Evolutionary conservation across 2,797 vertebrate species (phyloP).

Genomic region (Linurgus olivaceus): DNA sequence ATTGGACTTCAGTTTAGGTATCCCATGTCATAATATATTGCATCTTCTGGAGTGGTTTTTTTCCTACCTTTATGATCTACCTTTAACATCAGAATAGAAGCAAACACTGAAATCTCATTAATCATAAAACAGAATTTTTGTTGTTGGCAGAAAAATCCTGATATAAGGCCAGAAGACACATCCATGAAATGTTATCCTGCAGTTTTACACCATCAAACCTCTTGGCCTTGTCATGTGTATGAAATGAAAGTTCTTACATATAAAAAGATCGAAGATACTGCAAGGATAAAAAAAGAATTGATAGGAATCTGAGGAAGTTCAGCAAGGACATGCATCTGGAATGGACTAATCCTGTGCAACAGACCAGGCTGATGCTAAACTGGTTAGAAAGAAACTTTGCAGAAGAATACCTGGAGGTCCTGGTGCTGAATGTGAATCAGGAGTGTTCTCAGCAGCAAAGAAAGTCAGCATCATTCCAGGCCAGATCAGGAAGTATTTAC

Average conservation of each 20-base stretch:
- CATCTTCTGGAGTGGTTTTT: not conserved
- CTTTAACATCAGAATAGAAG: not conserved
- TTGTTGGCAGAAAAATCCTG: not conserved
- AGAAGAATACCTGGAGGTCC: not conserved
- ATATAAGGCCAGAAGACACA: not conserved
- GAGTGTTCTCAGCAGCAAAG: not conserved
- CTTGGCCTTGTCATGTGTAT: not conserved
- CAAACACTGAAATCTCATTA: not conserved
- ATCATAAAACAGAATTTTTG: not conserved
- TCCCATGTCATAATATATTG: not conserved
- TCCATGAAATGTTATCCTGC: not conserved
- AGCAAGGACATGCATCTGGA: not conserved
- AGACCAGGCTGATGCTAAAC: not conserved
- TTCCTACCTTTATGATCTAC: not conserved
- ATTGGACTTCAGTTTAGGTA: not conserved
- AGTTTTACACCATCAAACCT: not conserved
- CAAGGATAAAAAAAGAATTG: not conserved
- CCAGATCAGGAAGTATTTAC: not conserved
- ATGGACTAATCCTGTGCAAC: not conserved
- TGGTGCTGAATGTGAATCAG: not conserved
- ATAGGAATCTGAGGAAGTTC: not conserved
- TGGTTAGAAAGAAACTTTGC: not conserved
- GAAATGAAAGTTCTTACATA: not conserved
- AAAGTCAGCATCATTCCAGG: not conserved
- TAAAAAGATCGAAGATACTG: not conserved